Conservation (phyloP, 2,797 vertebrate genomes). For the Scolopax bukidnonensis region DNA sequence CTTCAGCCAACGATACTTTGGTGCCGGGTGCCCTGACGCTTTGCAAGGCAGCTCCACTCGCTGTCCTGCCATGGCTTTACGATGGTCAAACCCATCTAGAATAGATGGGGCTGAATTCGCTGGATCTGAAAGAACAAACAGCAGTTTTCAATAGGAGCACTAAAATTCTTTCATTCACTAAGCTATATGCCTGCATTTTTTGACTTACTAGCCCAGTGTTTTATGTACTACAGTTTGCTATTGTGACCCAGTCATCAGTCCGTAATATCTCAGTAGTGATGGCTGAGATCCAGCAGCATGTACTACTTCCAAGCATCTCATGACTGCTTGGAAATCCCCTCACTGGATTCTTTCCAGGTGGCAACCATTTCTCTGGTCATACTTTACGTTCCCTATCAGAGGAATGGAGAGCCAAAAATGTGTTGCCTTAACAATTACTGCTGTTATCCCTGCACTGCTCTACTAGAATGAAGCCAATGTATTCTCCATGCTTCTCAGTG, state of each 20-base stretch:
- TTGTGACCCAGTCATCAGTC: neutral
- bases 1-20: conserved; percentile 98
- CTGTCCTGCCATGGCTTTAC: conserved; percentile 94
- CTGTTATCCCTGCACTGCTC: neutral
- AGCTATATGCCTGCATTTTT: neutral
- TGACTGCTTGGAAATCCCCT: conserved; percentile 24
- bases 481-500: neutral
- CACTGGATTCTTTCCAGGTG: conserved; percentile 43
- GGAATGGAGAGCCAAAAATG: neutral
- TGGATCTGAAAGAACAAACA: conserved; percentile 83
- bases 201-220: neutral
- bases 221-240: neutral
- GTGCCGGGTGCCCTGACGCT: conserved; percentile 93
- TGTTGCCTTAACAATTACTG: neutral
- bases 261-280: neutral
- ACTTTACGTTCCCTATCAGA: neutral
- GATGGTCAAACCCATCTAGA: conserved; percentile 95
- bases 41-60: conserved; percentile 97
- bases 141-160: neutral
- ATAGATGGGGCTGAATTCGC: conserved; percentile 94
- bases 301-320: neutral
- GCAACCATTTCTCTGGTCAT: conserved; percentile 12
- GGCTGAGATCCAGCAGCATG: conserved; percentile 17
- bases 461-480: neutral
- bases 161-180: neutral